A percentile compares a stretch with the other conserved stretches of the same genome.
phyloP scores from a whole-genome alignment of 2,888 invertebrate genomes.

The Neocrepidodera transversa region DNA sequence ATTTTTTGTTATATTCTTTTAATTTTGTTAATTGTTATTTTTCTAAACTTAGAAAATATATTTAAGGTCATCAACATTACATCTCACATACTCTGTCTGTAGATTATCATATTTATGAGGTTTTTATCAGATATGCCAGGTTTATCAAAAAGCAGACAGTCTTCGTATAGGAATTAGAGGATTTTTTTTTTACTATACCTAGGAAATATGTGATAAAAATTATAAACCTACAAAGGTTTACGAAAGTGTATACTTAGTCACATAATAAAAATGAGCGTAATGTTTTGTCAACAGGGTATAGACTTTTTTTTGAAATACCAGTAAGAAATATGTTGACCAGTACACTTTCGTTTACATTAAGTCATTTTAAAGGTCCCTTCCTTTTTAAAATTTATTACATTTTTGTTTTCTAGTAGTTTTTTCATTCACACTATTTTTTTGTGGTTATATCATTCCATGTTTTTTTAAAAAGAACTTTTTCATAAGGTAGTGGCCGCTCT shows the following conservation, averaged over 20 bases:
- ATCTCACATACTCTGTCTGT: conserved; percentile 15
- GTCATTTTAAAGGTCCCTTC: not conserved
- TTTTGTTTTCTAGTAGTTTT: conserved; percentile 17
- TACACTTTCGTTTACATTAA: not conserved
- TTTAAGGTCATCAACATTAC: conserved; percentile 28
- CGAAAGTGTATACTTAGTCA: not conserved
- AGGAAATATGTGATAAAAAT: conserved; percentile 27
- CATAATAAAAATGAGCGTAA: not conserved
- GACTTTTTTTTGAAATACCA: no score
- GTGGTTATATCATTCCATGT: conserved; percentile 25
- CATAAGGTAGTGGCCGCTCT: conserved; percentile 32
- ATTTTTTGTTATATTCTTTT: conserved; percentile 42
- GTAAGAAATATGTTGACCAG: no score
- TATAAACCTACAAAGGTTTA: conserved; percentile 13
- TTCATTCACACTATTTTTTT: conserved; percentile 22
- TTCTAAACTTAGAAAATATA: conserved; percentile 29
- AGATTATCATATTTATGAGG: conserved; percentile 24
- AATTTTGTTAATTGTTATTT: conserved; percentile 45
- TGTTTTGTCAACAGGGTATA: no score
- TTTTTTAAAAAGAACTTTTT: conserved; percentile 18
- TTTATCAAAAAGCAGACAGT: conserved; percentile 13
- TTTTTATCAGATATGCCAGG: conserved; percentile 26
- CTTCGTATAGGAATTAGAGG: not conserved
- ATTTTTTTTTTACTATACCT: conserved; percentile 25
- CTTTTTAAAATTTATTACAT: conserved; percentile 11